phyloP scores from a whole-genome alignment of 1,140 invertebrate genomes.

The Euwallacea similis region DNA sequence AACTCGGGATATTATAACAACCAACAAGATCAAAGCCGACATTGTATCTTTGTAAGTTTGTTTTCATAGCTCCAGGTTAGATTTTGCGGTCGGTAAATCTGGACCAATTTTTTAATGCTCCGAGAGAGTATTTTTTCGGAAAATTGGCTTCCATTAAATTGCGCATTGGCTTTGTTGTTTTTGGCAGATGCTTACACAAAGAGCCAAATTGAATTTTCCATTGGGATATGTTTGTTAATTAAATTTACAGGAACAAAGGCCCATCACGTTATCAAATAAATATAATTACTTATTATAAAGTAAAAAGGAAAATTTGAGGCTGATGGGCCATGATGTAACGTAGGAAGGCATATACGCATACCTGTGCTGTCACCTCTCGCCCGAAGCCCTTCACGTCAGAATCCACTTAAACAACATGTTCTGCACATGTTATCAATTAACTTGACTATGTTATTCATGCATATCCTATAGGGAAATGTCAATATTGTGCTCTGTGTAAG shows the following conservation, averaged over 20 bases:
- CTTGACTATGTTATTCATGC: not conserved
- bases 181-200: constrained; percentile 3
- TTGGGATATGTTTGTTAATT: constrained; percentile 6
- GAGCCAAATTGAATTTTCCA: constrained; percentile 3
- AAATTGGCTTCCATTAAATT: constrained; percentile 3
- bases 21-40: not conserved
- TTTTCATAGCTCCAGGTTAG: not conserved
- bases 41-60: constrained; percentile 4
- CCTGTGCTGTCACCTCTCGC: not conserved
- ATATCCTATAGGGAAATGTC: not conserved
- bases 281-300: too few species aligned
- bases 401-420: constrained; percentile 17
- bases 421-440: constrained; percentile 12
- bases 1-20: not conserved
- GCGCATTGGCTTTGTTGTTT: constrained; percentile 2
- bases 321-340: not conserved
- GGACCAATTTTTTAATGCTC: not conserved
- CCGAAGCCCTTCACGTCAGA: not conserved
- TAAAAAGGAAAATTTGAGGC: not conserved
- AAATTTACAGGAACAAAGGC: not conserved
- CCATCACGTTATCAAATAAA: not conserved
- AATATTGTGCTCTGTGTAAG: not conserved
- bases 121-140: not conserved
- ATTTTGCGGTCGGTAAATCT: not conserved
- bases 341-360: not conserved